phyloP scores from a whole-genome alignment of 2,888 invertebrate species.

The Galerucella nymphaeae region DNA sequence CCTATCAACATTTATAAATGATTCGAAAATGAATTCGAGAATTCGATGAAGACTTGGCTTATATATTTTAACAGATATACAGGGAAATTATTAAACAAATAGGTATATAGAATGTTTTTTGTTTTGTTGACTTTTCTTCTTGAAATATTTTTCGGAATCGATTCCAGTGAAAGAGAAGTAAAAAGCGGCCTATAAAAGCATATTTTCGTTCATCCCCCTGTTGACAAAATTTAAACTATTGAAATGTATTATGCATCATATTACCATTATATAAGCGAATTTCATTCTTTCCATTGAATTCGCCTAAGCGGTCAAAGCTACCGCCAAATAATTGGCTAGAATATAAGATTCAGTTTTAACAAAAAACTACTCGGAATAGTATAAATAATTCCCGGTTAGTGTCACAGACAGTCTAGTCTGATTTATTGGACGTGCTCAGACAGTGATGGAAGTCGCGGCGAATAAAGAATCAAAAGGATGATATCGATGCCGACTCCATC shows the following conservation, averaged over 20 bases:
- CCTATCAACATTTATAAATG: conserved; percentile 77
- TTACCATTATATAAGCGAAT: conserved; percentile 43
- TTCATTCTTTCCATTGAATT: conserved; percentile 42
- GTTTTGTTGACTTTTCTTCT: too few relatives aligned
- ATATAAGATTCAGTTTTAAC: conserved; percentile 53
- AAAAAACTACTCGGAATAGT: conserved; percentile 57
- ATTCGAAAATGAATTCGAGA: conserved; percentile 67
- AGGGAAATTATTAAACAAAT: too few relatives aligned
- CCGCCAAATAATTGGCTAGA: conserved; percentile 61
- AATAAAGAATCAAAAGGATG: conserved; percentile 63
- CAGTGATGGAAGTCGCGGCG: conserved; percentile 65
- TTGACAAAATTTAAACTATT: conserved; percentile 10
- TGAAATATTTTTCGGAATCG: not conserved
- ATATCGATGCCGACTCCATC: conserved; percentile 43
- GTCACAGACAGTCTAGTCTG: conserved; percentile 59
- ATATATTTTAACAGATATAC: not conserved
- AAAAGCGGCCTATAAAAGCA: conserved; percentile 19
- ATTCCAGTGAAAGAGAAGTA: conserved; percentile 1
- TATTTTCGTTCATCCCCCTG: conserved; percentile 35
- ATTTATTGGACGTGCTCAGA: conserved; percentile 63
- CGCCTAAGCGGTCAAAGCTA: conserved; percentile 43
- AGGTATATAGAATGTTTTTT: too few relatives aligned
- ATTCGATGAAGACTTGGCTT: conserved; percentile 15
- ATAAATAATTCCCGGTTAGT: conserved; percentile 62
- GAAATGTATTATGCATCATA: conserved; percentile 43